Percentiles rank a stretch among this genome's conserved stretches.
Conservation (phyloP, 2,797 vertebrate genomes). For the Craterocephalus amniculus region DNA sequence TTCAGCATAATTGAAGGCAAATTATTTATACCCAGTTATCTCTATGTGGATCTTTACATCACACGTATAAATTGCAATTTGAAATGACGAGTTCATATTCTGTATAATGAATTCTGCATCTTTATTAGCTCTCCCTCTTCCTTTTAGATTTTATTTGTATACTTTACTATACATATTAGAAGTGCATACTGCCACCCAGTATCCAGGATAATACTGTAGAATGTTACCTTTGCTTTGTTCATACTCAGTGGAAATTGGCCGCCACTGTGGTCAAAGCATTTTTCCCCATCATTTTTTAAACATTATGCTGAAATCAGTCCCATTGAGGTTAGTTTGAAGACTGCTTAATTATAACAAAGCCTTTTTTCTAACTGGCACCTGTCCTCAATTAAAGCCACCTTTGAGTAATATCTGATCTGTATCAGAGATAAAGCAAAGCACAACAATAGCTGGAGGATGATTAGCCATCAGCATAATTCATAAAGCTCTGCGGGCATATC, state of each 20-base stretch:
- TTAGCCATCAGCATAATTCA: constrained; percentile 63
- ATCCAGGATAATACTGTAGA: not conserved
- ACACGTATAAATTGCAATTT: too few relatives aligned
- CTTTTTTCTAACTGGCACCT: constrained; percentile 9
- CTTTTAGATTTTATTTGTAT: too few relatives aligned
- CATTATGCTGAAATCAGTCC: not conserved
- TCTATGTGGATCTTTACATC: too few relatives aligned
- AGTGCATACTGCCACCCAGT: not conserved
- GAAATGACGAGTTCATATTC: too few relatives aligned
- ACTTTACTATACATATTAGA: too few relatives aligned
- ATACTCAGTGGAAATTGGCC: not conserved
- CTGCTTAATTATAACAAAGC: constrained; percentile 4
- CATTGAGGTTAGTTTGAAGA: constrained; percentile 9
- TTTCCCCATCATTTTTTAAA: constrained; percentile 11
- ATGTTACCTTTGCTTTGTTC: not conserved
- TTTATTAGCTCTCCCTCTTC: too few relatives aligned
- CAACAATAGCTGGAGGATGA: constrained; percentile 58
- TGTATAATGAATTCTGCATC: too few relatives aligned
- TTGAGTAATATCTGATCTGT: constrained; percentile 20
- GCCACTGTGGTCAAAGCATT: not conserved
- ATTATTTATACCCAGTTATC: too few relatives aligned
- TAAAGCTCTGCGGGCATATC: constrained; percentile 62
- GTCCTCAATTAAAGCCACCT: constrained; percentile 4
- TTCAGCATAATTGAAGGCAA: too few relatives aligned
- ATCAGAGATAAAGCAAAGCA: constrained; percentile 46